phyloP scores from a whole-genome alignment of 1,140 invertebrate species.

The Caenorhabditis inopinata region DNA sequence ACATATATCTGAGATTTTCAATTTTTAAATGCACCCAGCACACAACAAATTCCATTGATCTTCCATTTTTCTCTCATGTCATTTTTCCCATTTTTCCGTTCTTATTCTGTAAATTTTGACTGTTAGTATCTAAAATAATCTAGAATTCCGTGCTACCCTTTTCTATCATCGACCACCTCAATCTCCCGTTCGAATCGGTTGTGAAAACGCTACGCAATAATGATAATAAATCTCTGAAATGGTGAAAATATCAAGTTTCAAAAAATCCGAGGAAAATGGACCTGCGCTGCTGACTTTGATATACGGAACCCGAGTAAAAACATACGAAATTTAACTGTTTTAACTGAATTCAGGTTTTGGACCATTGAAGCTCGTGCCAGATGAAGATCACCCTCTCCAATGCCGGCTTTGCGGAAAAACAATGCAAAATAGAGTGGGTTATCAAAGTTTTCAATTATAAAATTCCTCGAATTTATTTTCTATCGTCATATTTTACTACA shows the following conservation, averaged over 20 bases:
- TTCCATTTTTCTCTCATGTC: too few species aligned
- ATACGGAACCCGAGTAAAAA: too few species aligned
- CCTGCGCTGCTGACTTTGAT: too few species aligned
- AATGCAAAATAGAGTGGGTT: conserved; percentile 53
- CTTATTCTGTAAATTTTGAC: too few species aligned
- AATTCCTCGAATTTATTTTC: too few species aligned
- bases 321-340: neutral
- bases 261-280: neutral
- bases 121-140: too few species aligned
- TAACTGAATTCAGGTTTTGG: neutral
- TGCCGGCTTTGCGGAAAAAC: conserved; percentile 61
- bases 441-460: too few species aligned
- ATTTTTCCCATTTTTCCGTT: too few species aligned
- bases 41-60: too few species aligned
- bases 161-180: too few species aligned
- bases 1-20: neutral
- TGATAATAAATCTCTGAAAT: neutral
- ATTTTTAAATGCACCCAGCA: neutral
- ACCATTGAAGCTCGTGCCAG: conserved; percentile 2
- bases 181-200: neutral
- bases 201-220: conserved; percentile 12
- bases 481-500: too few species aligned
- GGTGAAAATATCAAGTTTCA: neutral
- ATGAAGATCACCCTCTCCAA: conserved; percentile 53
- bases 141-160: too few species aligned